These are phyloP conservation scores for Platalea minor DNA, from an alignment of 2,797 vertebrate genomes.

Conservation along the genomic window DNA sequence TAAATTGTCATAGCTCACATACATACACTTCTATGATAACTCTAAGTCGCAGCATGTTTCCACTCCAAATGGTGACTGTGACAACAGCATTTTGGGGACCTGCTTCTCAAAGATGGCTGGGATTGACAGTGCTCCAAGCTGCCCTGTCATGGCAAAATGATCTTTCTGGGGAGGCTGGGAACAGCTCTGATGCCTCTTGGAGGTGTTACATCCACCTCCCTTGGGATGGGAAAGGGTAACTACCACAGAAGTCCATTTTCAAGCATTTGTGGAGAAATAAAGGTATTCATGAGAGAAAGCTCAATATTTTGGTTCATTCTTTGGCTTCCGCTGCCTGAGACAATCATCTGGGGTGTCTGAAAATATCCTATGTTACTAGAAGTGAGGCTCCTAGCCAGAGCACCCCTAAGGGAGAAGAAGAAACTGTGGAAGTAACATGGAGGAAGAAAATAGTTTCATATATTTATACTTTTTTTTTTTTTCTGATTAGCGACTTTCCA, in stretches of 20 bases:
- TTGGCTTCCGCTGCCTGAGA: neutral
- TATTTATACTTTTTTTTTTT: neutral
- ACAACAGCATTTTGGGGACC: neutral
- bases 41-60: neutral
- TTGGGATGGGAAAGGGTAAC: neutral
- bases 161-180: neutral
- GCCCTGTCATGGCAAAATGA: neutral
- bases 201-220: accelerated
- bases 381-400: neutral
- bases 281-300: neutral
- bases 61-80: accelerated
- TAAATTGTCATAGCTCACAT: neutral
- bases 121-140: neutral
- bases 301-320: neutral
- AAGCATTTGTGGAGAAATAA: neutral
- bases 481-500: neutral
- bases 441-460: neutral
- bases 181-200: neutral
- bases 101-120: neutral
- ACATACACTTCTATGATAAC: neutral
- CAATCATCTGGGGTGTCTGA: neutral
- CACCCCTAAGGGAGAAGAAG: neutral
- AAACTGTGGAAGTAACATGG: neutral
- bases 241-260: neutral
- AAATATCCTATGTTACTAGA: neutral